Percentiles rank a stretch among this genome's conserved stretches.
Conservation (phyloP, 2,888 invertebrate genomes). For the Agapostemon virescens region DNA sequence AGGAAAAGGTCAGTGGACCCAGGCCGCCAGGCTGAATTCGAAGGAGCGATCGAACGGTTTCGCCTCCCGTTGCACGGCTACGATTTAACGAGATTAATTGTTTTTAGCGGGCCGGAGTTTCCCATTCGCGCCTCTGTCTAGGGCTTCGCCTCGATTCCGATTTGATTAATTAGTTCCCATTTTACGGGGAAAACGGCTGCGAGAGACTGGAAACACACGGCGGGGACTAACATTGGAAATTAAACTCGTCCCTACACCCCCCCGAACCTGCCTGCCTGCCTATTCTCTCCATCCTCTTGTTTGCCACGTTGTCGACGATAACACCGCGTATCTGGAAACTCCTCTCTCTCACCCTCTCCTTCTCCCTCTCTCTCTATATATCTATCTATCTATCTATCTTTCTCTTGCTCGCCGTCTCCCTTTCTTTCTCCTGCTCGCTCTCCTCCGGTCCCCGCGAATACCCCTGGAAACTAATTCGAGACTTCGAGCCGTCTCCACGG, state of each 20-base stretch:
- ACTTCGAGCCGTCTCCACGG: conserved; percentile 17
- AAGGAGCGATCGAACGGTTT: conserved; percentile 28
- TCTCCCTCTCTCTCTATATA: no score
- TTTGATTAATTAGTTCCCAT: conserved; percentile 71
- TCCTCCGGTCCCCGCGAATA: neutral
- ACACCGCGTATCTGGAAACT: conserved; percentile 20
- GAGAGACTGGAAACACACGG: conserved; percentile 45
- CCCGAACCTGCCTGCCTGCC: neutral
- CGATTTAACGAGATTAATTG: conserved; percentile 71
- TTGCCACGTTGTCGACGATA: conserved; percentile 45
- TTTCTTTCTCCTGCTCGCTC: no score
- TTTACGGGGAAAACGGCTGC: conserved; percentile 53
- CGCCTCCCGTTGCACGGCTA: conserved; percentile 53
- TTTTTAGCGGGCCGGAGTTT: conserved; percentile 58
- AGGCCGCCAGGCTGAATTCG: neutral
- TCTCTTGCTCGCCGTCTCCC: no score
- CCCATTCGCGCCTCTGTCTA: conserved; percentile 39
- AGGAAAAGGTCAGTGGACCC: conserved; percentile 2
- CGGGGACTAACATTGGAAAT: conserved; percentile 61
- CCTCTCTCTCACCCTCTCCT: no score
- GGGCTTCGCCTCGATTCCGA: conserved; percentile 58
- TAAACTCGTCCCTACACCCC: conserved; percentile 45
- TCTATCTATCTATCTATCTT: no score
- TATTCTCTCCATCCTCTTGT: conserved; percentile 10
- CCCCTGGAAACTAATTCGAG: conserved; percentile 45